phyloP scores from a whole-genome alignment of 2,113 vertebrate genomes.

The Panurus biarmicus region DNA sequence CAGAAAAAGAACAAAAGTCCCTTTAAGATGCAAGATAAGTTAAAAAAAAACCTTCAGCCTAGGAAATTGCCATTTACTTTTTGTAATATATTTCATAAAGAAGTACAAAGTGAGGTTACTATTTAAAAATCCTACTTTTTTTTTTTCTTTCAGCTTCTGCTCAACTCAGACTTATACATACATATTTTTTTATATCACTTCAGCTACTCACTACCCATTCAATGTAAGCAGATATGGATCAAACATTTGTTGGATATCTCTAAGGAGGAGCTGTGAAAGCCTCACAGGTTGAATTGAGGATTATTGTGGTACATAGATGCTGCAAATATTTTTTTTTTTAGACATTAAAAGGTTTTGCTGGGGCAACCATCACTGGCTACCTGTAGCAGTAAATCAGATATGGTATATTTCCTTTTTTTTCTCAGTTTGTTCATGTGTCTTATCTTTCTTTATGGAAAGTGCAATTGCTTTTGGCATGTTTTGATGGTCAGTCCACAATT shows the following conservation, averaged over 20 bases:
- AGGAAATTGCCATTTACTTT: background rate
- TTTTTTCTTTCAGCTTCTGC: background rate
- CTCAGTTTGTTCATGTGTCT: background rate
- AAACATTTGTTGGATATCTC: background rate
- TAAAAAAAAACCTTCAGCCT: background rate
- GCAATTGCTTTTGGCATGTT: background rate
- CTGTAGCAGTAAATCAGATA: background rate
- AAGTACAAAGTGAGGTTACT: background rate
- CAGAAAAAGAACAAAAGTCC: background rate
- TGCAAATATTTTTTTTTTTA: background rate
- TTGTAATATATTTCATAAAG: background rate
- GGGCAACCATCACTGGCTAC: background rate
- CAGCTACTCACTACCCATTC: background rate
- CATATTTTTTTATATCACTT: background rate
- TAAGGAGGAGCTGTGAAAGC: background rate
- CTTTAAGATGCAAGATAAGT: background rate
- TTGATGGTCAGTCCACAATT: background rate
- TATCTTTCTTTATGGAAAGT: background rate
- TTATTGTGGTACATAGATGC: background rate
- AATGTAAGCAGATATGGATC: background rate
- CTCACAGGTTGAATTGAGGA: background rate
- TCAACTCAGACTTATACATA: background rate
- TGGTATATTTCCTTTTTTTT: background rate
- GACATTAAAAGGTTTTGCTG: background rate
- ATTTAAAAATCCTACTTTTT: background rate